Base-by-base conservation (phyloP, 2,888 invertebrate genomes). In the Phoenoteleia sp. region DNA sequence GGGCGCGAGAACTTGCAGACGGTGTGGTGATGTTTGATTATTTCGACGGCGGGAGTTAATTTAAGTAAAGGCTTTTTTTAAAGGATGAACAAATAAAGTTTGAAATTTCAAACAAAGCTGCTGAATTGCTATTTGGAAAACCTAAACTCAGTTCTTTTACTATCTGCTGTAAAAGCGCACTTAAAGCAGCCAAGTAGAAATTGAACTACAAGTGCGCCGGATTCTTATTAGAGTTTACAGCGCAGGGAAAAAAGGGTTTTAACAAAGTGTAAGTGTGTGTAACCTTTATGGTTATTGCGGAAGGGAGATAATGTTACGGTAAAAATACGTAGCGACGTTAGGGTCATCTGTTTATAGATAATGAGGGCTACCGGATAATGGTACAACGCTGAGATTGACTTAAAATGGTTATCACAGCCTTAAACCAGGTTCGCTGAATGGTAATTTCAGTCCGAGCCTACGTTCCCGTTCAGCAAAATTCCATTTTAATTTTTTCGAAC, bases 171-270 rank as follows among this genome's bases (percentile, higher is more conserved):
- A 80, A 80, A 80, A 72, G 66, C 15, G 58, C 80, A 80, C 71
- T 80, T 80, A 80, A 80, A 64, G 64, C 79, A 72, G 47, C 66
- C 72, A 58, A 80, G 80, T 80, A 80, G 56, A 81, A 74, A 81
- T 81, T 81, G 60, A 67, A 81, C 81, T 81, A 81, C 74, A 60
- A 74, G 67, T 54, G 52, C 25, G 52, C 49, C 13, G 67, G 45
- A 60, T 74, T 81, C 60, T 75, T 75, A 75, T 75, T 75, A 81
- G 62, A 81, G 58, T 67, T 33, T 42, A 15, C 45, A 56, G 23
- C 27, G 15, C 27, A 4, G 49, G 39, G 6, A 60, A 69, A 62
- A 79, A 69, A 49, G 13, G 47, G 36, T 56, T 67, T 60, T 29
- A 49, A 60, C 74, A 67, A 58, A 54, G 52, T 36, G 23, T 67